These are phyloP conservation scores for Melanargia galathea DNA, from an alignment of 2,888 invertebrate genomes.

Conservation along the genomic window DNA sequence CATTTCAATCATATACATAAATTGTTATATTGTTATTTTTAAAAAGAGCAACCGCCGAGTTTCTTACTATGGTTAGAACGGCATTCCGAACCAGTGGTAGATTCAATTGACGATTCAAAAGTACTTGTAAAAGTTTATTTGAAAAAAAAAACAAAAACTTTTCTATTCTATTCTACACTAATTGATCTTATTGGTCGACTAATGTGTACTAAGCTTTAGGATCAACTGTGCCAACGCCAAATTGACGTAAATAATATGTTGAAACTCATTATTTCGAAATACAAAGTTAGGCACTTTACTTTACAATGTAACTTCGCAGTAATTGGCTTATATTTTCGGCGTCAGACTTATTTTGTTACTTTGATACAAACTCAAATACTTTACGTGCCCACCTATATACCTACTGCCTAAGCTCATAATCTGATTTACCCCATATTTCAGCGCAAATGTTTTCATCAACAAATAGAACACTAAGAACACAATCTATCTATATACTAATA, in stretches of 20 bases:
- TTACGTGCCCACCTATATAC: too few relatives aligned
- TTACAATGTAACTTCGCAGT: background rate
- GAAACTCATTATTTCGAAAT: conserved; percentile 22
- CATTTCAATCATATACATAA: too few relatives aligned
- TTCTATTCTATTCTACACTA: background rate
- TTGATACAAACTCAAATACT: background rate
- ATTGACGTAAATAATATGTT: conserved; percentile 19
- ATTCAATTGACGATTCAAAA: too few relatives aligned
- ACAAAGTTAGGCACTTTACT: conserved; percentile 17
- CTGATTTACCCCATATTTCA: background rate
- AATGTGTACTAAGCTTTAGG: background rate
- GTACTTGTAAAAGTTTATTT: too few relatives aligned
- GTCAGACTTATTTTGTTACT: background rate
- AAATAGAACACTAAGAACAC: too few relatives aligned
- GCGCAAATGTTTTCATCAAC: too few relatives aligned
- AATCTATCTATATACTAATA: too few relatives aligned
- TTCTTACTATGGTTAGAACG: too few relatives aligned
- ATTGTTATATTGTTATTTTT: too few relatives aligned
- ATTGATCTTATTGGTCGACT: background rate
- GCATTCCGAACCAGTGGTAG: too few relatives aligned
- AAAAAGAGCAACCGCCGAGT: too few relatives aligned
- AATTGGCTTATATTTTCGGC: conserved; percentile 4
- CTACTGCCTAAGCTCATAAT: background rate
- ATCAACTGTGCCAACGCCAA: background rate
- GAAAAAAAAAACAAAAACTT: too few relatives aligned